Evolutionary conservation across 2,797 vertebrate genomes (phyloP).

Genomic region (Microcaecilia unicolor): DNA sequence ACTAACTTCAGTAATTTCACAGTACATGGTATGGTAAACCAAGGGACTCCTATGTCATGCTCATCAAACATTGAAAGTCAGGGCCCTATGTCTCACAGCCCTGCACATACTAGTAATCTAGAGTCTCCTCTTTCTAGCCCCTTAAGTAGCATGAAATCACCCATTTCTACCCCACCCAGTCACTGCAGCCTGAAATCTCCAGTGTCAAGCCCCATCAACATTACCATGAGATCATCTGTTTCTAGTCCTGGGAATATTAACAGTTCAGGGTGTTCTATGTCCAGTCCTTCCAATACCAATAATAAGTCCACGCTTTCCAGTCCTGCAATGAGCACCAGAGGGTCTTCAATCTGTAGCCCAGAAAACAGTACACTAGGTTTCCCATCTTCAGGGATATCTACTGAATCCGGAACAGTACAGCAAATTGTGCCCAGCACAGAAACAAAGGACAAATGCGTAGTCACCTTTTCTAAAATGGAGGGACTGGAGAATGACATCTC

Average conservation of each 20-base stretch:
- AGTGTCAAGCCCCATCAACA: slow-evolving; percentile 76
- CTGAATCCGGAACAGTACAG: slow-evolving; percentile 67
- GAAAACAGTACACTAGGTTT: slow-evolving; percentile 69
- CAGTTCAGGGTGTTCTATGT: slow-evolving; percentile 76
- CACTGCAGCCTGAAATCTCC: slow-evolving; percentile 88
- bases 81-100: slow-evolving; percentile 83
- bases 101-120: slow-evolving; percentile 75
- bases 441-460: slow-evolving; percentile 71
- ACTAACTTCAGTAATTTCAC: slow-evolving; percentile 72
- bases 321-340: slow-evolving; percentile 69
- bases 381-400: slow-evolving; percentile 61
- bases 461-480: slow-evolving; percentile 88
- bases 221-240: slow-evolving; percentile 73
- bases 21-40: slow-evolving; percentile 72
- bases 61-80: slow-evolving; percentile 72
- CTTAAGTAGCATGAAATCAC: slow-evolving; percentile 88
- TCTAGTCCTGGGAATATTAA: slow-evolving; percentile 78
- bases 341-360: slow-evolving; percentile 75
- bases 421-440: slow-evolving; percentile 77
- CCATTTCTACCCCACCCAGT: slow-evolving; percentile 86
- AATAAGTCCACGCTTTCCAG: slow-evolving; percentile 89
- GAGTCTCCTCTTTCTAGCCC: slow-evolving; percentile 90
- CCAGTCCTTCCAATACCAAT: slow-evolving; percentile 77
- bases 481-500: slow-evolving; percentile 75
- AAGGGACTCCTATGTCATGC: slow-evolving; percentile 65